These are phyloP conservation scores for Cantharis flavilabris DNA, from an alignment of 2,888 invertebrate species.

Conservation along the genomic window DNA sequence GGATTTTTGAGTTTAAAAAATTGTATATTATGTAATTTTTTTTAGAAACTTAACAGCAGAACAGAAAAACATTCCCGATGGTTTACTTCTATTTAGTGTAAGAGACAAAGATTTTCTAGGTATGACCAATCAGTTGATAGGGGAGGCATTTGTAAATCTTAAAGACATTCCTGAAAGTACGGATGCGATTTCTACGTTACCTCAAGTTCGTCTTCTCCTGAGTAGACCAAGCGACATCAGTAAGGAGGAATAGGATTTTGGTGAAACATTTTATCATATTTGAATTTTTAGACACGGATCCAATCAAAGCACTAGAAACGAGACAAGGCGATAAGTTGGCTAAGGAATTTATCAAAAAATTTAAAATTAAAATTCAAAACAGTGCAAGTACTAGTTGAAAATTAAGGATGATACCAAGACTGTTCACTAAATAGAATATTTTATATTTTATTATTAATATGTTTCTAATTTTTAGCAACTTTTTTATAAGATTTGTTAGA, in stretches of 20 bases:
- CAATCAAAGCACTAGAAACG: slow-evolving; percentile 77
- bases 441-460: background rate
- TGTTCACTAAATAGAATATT: background rate
- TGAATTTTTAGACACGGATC: slow-evolving; percentile 66
- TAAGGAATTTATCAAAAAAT: slow-evolving; percentile 83
- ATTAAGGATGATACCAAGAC: background rate
- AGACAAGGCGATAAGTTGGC: slow-evolving; percentile 88
- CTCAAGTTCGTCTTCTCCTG: slow-evolving; percentile 75
- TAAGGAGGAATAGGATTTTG: slow-evolving; percentile 44
- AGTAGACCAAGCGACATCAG: slow-evolving; percentile 71
- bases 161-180: slow-evolving; percentile 70
- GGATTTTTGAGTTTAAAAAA: background rate
- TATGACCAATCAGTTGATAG: slow-evolving; percentile 90
- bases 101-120: slow-evolving; percentile 97
- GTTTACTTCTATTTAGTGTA: slow-evolving; percentile 82
- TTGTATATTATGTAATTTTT: slow-evolving; percentile 28
- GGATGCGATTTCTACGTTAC: slow-evolving; percentile 64
- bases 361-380: slow-evolving; percentile 62
- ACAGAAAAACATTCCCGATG: slow-evolving; percentile 70
- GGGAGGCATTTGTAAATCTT: slow-evolving; percentile 89
- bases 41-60: slow-evolving; percentile 71
- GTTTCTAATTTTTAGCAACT: background rate
- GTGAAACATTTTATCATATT: background rate
- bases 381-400: slow-evolving; percentile 6
- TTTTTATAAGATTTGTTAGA: background rate